phyloP scores from a whole-genome alignment of 2,797 vertebrate species.

The Macroramphosus scolopax region DNA sequence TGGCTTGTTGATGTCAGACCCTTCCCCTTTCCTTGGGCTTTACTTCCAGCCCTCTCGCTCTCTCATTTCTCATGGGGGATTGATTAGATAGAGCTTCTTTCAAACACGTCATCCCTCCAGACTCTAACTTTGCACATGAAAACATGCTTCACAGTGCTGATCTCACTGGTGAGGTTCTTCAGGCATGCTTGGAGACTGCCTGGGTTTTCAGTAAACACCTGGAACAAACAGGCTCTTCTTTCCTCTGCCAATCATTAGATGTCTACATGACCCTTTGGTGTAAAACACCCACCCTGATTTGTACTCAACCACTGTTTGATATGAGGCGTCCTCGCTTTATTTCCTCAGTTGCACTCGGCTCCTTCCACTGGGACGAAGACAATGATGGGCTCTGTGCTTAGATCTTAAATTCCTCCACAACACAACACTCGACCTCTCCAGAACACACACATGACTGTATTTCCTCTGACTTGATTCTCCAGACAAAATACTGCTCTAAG shows the following conservation, averaged over 20 bases:
- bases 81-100: slow-evolving; percentile 61
- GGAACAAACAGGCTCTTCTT: not conserved
- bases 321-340: slow-evolving; percentile 13
- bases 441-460: slow-evolving; percentile 34
- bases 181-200: not conserved
- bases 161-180: not conserved
- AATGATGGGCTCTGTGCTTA: slow-evolving; percentile 70
- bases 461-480: slow-evolving; percentile 37
- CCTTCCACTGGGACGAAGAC: slow-evolving; percentile 54
- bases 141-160: not conserved
- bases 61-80: slow-evolving; percentile 56
- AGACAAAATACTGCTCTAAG: slow-evolving; percentile 59
- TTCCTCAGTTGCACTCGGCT: slow-evolving; percentile 19
- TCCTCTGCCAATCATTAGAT: not conserved
- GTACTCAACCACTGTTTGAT: slow-evolving; percentile 16
- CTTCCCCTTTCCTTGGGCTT: slow-evolving; percentile 73
- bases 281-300: no score
- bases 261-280: no score
- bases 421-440: slow-evolving; percentile 17
- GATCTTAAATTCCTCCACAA: no score
- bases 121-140: slow-evolving; percentile 42
- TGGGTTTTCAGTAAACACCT: not conserved
- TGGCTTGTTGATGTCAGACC: slow-evolving; percentile 75
- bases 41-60: slow-evolving; percentile 50
- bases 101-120: slow-evolving; percentile 51